These are phyloP conservation scores for Maniola hyperantus DNA, from an alignment of 2,888 invertebrate species.

Conservation along the genomic window DNA sequence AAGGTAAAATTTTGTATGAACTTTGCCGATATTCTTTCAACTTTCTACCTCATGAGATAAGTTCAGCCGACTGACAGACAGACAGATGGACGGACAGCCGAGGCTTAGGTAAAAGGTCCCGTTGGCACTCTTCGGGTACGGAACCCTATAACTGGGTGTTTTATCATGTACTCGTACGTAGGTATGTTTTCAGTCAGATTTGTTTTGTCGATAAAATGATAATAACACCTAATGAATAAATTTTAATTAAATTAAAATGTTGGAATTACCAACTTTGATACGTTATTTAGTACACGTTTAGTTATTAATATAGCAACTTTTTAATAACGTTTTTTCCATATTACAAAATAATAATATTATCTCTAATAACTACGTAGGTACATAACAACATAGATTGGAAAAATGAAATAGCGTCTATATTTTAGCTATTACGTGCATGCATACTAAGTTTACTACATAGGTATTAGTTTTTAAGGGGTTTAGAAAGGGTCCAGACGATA, in stretches of 20 bases:
- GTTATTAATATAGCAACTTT: background rate
- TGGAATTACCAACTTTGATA: slow-evolving; percentile 8
- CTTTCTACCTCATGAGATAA: too few relatives aligned
- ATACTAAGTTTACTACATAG: too few relatives aligned
- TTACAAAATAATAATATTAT: background rate
- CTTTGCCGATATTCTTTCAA: too few relatives aligned
- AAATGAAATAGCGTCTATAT: background rate
- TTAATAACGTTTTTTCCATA: background rate
- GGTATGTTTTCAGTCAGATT: background rate
- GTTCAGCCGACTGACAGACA: too few relatives aligned
- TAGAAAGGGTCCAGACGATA: background rate
- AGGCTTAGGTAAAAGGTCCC: too few relatives aligned
- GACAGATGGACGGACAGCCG: too few relatives aligned
- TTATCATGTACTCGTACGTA: background rate
- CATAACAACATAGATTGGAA: too few relatives aligned
- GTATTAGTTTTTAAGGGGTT: background rate
- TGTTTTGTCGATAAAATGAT: background rate
- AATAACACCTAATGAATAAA: background rate
- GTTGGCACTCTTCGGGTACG: too few relatives aligned
- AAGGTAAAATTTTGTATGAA: too few relatives aligned
- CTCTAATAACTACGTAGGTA: too few relatives aligned
- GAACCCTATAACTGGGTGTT: background rate
- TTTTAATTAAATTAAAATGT: background rate
- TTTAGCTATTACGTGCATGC: background rate
- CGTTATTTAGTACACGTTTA: slow-evolving; percentile 4